phyloP scores from a whole-genome alignment of 2,797 vertebrate genomes.

The Microctenopoma stevenorrisi region DNA sequence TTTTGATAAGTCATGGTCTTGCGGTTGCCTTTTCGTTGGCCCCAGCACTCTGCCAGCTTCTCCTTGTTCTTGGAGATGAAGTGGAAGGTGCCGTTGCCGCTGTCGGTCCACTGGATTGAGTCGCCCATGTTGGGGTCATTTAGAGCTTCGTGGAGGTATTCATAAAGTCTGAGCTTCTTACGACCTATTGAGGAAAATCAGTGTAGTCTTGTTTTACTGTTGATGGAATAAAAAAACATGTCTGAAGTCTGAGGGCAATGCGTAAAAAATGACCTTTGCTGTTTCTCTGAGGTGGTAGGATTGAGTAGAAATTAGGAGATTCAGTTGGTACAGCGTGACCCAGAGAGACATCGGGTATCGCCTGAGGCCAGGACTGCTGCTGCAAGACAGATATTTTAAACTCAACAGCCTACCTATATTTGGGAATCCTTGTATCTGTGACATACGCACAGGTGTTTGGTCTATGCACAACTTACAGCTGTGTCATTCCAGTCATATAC shows the following conservation, averaged over 20 bases:
- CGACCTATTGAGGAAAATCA: slow-evolving; percentile 80
- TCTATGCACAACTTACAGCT: slow-evolving; percentile 79
- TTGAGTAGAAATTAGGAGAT: slow-evolving; percentile 78
- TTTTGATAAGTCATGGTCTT: slow-evolving; percentile 99
- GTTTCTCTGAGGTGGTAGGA: slow-evolving; percentile 80
- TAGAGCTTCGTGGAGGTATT: slow-evolving; percentile 93
- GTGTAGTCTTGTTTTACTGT: slow-evolving; percentile 6
- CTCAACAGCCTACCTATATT: not conserved
- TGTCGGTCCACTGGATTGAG: slow-evolving; percentile 98
- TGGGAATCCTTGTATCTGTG: not conserved
- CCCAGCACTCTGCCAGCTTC: slow-evolving; percentile 96
- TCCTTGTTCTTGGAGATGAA: slow-evolving; percentile 99
- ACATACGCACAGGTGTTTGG: not conserved
- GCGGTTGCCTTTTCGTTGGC: slow-evolving; percentile 96
- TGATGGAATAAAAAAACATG: not conserved
- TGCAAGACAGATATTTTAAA: slow-evolving; percentile 21
- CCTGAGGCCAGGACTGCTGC: slow-evolving; percentile 77
- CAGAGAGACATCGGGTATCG: slow-evolving; percentile 70
- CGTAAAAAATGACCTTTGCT: slow-evolving; percentile 85
- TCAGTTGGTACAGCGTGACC: slow-evolving; percentile 73
- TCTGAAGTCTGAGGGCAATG: not conserved
- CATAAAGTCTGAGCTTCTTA: slow-evolving; percentile 94
- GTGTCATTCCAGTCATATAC: slow-evolving; percentile 85
- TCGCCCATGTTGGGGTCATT: slow-evolving; percentile 91
- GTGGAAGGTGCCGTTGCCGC: slow-evolving; percentile 91